Evolutionary conservation across 2,797 vertebrate species (phyloP), one percentile per base, ranked within the genome.

Genomic region (Champsocephalus esox): DNA sequence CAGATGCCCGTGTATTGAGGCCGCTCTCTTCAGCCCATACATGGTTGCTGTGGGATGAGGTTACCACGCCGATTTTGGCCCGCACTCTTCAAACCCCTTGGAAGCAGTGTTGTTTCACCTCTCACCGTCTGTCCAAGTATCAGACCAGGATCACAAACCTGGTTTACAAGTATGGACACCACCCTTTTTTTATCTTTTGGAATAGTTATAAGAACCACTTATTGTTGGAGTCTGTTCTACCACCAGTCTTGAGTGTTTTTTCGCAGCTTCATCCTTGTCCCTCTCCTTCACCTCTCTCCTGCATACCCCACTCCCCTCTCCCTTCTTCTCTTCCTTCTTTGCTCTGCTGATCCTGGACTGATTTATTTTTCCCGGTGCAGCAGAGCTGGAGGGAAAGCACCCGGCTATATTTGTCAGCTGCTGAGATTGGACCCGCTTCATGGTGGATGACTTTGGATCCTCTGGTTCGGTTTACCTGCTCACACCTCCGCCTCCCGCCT

Each of bases 1-100:
- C 92, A 88, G 92, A 92, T 87, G 90, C 93, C 89, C 83, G 68
- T 84, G 73, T 56, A 85, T 87, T 62, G 66, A 83, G 84, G 86
- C 89, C 63, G 85, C 85, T 91, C 85, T 88, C 88, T 92, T 92
- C 92, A 91, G 93, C 78, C 94, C 95, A 91, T 95, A 95, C 94
- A 95, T 94, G 95, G 95, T 82, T 88, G 91, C 86, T 82, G 85
- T 83, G 82, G 92, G 92, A 86, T 94, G 90, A 93, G 83, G 92
- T 94, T 91, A 94, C 91, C 77, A 74, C 41, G 59, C 86, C 61
- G 81, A 52, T 87, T 91, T 90, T 90, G 90, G 88, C 87, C 84
- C 54, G 0, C 67, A 34, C 82, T 69, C 80, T 81, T 67, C 58
- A 69, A 78, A 78, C 81, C 69, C 67, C 50, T 73, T 85, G 79